Evolutionary conservation across 2,797 vertebrate genomes (phyloP), one percentile per base, ranked within the genome.

Genomic region (Gymnothorax reevesii): DNA sequence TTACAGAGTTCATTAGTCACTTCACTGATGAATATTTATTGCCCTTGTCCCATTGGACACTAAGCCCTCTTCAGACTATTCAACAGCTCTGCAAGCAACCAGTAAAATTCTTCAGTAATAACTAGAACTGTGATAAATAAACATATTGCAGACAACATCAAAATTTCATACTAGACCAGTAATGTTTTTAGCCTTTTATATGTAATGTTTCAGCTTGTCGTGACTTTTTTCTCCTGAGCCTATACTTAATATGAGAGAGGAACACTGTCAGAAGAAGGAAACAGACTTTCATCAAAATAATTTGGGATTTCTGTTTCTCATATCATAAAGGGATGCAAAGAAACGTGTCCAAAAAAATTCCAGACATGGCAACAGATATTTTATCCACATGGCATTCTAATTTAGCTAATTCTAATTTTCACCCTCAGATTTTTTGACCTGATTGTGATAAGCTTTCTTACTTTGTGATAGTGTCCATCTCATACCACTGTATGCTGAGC

Each of bases 231-330:
- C 33, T 75, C 25, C 13, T 66, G 52, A 49, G 3, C 52, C 33
- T 52, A 83, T n/a, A 77, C 86, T 86, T 77, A 12, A 52, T 71
- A 52, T 27, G 27, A 73, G 42, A 79, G 20, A 54, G 64, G 15
- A 54, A 22, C 75, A 54, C 22, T 82, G 25, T 60, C 54, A 57
- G 62, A 57, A 25, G 12, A 54, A 71, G 15, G n/a, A 60, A 22
- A 8, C 25, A 57, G 15, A 57, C 54, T 33, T n/a, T 57, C 54
- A 7, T 82, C 20, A n/a, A 15, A 42, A 49, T 17, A 17, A 73
- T 12, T 42, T 49, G 64, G 64, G 64, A 66, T 66, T 66, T 6
- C 64, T 8, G 8, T 49, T 42, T 13, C 42, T 27, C 12, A 33
- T 9, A 71, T 22, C 66, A 25, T 25, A 73, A 33, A 27, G 33